Evolutionary conservation across 64 coral and sea anemone genomes (phyloP).

Genomic region (Hydrozoanthus tunicans): DNA sequence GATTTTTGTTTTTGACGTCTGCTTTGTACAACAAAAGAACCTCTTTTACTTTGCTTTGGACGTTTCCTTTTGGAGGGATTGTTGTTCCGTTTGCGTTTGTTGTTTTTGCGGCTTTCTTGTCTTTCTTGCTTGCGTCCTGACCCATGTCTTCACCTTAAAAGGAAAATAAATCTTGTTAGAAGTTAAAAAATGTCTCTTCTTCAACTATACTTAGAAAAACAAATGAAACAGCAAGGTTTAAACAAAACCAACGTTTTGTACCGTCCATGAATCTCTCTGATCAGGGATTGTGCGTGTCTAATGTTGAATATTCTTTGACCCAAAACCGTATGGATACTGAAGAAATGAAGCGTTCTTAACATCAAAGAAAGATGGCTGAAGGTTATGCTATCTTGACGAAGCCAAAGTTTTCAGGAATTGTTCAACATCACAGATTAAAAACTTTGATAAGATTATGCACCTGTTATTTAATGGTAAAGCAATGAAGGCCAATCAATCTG

Average conservation of each 20-base stretch:
- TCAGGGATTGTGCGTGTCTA: too few species aligned
- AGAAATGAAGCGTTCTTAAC: not conserved
- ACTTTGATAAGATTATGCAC: constrained; percentile 37
- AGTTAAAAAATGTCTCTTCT: not conserved
- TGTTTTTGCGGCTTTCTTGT: not conserved
- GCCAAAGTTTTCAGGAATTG: not conserved
- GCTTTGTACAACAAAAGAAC: constrained; percentile 41
- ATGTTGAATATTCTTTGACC: not conserved
- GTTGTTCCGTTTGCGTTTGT: not conserved
- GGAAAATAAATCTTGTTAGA: not conserved
- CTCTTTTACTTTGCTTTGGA: constrained; percentile 33
- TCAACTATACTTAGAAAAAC: too few species aligned
- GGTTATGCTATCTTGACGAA: not conserved
- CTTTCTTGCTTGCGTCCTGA: constrained; percentile 13
- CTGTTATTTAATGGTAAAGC: constrained; percentile 13
- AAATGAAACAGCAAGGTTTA: too few species aligned
- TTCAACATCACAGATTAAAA: constrained; percentile 16
- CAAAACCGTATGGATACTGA: not conserved
- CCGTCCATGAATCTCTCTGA: too few species aligned
- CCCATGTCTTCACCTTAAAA: constrained; percentile 28
- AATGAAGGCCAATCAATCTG: not conserved
- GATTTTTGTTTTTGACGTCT: constrained; percentile 6
- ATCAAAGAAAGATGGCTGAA: not conserved
- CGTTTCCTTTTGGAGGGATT: not conserved
- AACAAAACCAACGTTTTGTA: too few species aligned